phyloP scores from a whole-genome alignment of 2,797 vertebrate genomes.

The Coreius guichenoti region DNA sequence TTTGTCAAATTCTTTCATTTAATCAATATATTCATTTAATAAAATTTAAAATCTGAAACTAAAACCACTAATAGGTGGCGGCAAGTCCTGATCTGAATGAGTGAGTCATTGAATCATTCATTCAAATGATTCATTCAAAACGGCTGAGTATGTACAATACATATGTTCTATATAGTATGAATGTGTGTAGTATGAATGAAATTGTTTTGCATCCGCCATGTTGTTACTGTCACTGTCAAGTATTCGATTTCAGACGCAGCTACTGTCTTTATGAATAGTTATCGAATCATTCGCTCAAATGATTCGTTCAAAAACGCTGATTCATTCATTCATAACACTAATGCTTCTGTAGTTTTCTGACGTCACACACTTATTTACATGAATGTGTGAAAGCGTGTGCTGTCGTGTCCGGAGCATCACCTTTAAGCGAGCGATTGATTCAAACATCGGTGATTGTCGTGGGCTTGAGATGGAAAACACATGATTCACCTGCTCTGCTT shows the following conservation, averaged over 20 bases:
- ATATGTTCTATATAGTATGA: no score
- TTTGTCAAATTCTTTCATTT: neutral
- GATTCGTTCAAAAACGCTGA: no score
- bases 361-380: neutral
- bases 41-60: neutral
- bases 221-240: no score
- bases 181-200: no score
- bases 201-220: no score
- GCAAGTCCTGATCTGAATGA: neutral
- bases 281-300: no score
- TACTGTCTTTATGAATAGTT: no score
- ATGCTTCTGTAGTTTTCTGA: neutral
- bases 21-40: neutral
- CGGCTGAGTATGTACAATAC: no score
- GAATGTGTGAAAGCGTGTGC: no score
- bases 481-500: constrained; percentile 69
- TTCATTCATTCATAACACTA: neutral
- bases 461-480: neutral
- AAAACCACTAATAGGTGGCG: neutral
- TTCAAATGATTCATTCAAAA: neutral
- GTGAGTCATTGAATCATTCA: neutral
- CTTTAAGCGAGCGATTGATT: no score
- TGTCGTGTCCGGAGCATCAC: no score
- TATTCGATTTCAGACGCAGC: no score
- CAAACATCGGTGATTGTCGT: neutral